Conservation (phyloP, 2,888 invertebrate genomes). For the Tubiluchus corallicola region DNA sequence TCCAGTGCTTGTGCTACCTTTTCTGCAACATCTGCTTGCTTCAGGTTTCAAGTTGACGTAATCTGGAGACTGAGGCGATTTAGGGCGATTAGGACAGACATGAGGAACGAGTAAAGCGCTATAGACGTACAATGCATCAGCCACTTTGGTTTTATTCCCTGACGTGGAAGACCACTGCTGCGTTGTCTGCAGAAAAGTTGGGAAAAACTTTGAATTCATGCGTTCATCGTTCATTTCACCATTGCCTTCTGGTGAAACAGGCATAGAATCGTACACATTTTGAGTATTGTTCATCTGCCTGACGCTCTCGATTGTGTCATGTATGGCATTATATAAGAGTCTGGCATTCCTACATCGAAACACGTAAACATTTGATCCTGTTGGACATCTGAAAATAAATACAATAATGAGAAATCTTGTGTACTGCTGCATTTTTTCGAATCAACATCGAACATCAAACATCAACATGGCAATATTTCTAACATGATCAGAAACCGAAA, state of each 20-base stretch:
- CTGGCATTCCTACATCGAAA: conserved; percentile 75
- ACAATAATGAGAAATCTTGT: too few species aligned
- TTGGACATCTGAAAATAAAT: conserved; percentile 60
- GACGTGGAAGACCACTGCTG: conserved; percentile 8
- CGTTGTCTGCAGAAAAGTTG: conserved; percentile 8
- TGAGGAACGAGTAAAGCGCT: background rate
- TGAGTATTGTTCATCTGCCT: conserved; percentile 63
- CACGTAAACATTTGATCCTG: conserved; percentile 83
- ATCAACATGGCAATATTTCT: too few species aligned
- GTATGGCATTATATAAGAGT: conserved; percentile 63
- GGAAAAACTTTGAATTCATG: background rate
- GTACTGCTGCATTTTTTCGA: too few species aligned
- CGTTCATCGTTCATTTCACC: background rate
- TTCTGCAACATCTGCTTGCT: background rate
- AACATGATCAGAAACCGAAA: too few species aligned
- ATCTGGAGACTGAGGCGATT: conserved; percentile 9
- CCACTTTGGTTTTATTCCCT: conserved; percentile 7
- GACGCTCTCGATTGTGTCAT: conserved; percentile 61
- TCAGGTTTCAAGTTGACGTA: conserved; percentile 10
- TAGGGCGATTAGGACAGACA: background rate
- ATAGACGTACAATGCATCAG: conserved; percentile 1
- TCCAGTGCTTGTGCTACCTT: background rate
- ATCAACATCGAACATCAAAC: too few species aligned
- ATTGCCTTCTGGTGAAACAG: conserved; percentile 11
- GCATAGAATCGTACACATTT: conserved; percentile 18